Evolutionary conservation across 2,888 invertebrate species (phyloP).

Genomic region (Sphinx pinastri): DNA sequence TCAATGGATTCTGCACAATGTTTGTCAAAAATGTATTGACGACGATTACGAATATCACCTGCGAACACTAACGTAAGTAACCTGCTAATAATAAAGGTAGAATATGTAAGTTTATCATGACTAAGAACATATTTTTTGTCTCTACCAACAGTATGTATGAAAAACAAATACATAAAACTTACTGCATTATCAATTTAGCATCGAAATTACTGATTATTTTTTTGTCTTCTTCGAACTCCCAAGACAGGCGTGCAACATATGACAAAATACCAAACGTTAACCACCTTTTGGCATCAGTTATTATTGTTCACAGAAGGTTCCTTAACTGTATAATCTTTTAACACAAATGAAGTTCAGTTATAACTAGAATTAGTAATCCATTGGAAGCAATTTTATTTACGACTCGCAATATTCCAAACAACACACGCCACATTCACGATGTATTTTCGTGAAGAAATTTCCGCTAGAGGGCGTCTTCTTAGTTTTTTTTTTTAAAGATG

Average conservation of each 20-base stretch:
- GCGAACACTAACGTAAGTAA: slow-evolving; percentile 54
- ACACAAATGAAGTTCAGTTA: slow-evolving; percentile 62
- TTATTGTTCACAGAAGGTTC: slow-evolving; percentile 50
- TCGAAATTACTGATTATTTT: slow-evolving; percentile 77
- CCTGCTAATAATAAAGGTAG: slow-evolving; percentile 57
- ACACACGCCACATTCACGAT: slow-evolving; percentile 85
- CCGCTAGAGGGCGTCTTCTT: slow-evolving; percentile 68
- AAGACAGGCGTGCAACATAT: slow-evolving; percentile 82
- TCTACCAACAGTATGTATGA: slow-evolving; percentile 36
- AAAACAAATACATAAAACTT: slow-evolving; percentile 62
- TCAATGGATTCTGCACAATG: slow-evolving; percentile 5
- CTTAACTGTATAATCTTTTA: slow-evolving; percentile 53
- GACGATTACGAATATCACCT: slow-evolving; percentile 37
- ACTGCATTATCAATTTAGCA: slow-evolving; percentile 81
- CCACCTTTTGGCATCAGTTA: slow-evolving; percentile 54
- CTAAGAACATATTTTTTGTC: slow-evolving; percentile 33
- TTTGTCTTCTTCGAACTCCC: slow-evolving; percentile 79
- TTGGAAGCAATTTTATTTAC: slow-evolving; percentile 81
- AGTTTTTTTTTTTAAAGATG: slow-evolving; percentile 21
- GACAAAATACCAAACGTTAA: slow-evolving; percentile 75
- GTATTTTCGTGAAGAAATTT: slow-evolving; percentile 69
- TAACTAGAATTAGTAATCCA: slow-evolving; percentile 58
- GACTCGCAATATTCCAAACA: slow-evolving; percentile 80
- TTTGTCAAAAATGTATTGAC: slow-evolving; percentile 28
- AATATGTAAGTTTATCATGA: slow-evolving; percentile 34